Evolutionary conservation across 1,140 invertebrate genomes (phyloP).

Genomic region (Trichonephila clavipes): DNA sequence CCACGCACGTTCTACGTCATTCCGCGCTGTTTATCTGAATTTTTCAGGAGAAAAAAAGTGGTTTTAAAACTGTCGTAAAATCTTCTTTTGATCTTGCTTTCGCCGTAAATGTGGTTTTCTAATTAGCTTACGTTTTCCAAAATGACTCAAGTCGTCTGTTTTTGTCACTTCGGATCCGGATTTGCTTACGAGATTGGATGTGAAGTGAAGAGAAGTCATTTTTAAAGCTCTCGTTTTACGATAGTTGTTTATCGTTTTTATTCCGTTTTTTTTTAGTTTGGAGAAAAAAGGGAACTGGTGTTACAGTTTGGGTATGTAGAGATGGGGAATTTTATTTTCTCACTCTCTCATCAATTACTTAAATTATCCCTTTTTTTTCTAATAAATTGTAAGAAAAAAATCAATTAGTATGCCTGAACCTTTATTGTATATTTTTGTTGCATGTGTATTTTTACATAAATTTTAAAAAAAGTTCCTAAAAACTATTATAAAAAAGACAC

Average conservation of each 20-base stretch:
- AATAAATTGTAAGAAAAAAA: no score
- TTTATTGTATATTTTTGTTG: no score
- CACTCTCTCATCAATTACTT: no score
- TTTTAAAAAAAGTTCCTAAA: no score
- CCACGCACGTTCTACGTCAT: background rate
- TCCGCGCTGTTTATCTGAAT: conserved; percentile 11
- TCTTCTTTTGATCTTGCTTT: background rate
- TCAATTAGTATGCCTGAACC: no score
- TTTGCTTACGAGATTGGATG: background rate
- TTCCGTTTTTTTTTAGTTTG: background rate
- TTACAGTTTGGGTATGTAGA: background rate
- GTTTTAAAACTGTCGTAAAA: conserved; percentile 25
- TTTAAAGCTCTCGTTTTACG: background rate
- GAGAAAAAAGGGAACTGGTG: background rate
- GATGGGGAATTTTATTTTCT: background rate
- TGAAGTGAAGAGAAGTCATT: background rate
- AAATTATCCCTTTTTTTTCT: no score
- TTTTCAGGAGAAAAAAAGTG: conserved; percentile 20
- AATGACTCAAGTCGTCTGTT: conserved; percentile 27
- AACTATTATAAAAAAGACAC: no score
- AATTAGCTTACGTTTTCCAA: conserved; percentile 33
- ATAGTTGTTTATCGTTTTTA: background rate
- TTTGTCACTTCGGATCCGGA: background rate
- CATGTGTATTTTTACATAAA: no score
- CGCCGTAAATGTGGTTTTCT: conserved; percentile 10